Percentiles rank a stretch among this genome's conserved stretches.
Conservation (phyloP, 2,797 vertebrate species). For the Urosaurus nigricauda region DNA sequence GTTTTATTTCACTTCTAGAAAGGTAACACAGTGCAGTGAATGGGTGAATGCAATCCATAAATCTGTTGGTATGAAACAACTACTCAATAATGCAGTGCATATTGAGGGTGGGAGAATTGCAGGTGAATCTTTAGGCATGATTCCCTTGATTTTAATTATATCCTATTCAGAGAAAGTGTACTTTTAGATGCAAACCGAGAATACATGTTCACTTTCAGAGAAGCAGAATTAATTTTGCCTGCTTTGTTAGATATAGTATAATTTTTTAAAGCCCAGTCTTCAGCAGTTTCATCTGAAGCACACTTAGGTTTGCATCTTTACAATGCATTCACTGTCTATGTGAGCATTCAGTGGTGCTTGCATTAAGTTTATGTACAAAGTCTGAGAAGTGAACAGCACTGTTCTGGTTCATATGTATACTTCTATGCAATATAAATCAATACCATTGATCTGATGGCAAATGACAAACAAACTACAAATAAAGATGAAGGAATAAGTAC, state of each 20-base stretch:
- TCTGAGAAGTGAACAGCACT: neutral
- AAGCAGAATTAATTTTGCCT: neutral
- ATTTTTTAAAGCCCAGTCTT: neutral
- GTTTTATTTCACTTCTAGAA: conserved; percentile 27
- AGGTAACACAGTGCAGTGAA: neutral
- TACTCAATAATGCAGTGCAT: conserved; percentile 9
- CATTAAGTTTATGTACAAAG: neutral
- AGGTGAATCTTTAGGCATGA: neutral
- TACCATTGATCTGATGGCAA: neutral
- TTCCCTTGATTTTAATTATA: neutral
- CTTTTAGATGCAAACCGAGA: neutral
- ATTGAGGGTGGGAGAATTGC: neutral
- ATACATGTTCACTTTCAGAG: neutral
- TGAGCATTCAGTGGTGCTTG: neutral
- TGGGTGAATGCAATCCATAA: conserved; percentile 18
- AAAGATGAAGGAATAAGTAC: conserved; percentile 34
- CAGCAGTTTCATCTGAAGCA: neutral
- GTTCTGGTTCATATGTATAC: conserved; percentile 52
- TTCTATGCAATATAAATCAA: neutral
- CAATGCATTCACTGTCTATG: neutral
- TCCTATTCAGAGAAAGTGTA: neutral
- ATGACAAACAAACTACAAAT: conserved; percentile 38
- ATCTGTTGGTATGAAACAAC: conserved; percentile 3
- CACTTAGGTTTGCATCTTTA: neutral
- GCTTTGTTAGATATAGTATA: neutral